Evolutionary conservation across 2,797 vertebrate species (phyloP), one percentile per base, ranked within the genome.

Genomic region (Tokudaia muenninki): DNA sequence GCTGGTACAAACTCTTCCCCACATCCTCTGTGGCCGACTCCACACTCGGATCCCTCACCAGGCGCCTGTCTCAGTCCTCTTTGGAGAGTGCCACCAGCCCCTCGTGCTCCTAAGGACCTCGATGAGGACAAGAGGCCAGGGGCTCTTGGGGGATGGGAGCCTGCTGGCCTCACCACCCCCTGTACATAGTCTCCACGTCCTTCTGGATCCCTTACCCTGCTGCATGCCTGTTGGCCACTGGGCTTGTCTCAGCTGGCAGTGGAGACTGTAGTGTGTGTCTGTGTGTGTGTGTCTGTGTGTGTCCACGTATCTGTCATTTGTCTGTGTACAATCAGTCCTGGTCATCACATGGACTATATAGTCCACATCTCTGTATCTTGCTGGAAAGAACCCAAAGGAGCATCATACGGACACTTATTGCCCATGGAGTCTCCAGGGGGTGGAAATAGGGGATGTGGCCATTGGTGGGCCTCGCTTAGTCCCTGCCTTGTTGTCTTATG

Each of bases 1-100:
- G 99, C 98, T 99, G 99, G 99, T 99, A 99, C 99, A 99, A 99
- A 99, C 99, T 99, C 98, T 99, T 99, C 98, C 99, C 99, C 98
- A 99, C 99, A 70, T 99, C 99, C 95, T 99, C 99, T 13, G 98
- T 99, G 99, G 99, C 99, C 17, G 99, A 99, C 97, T 99, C 99
- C 98, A 99, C 99, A 95, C 99, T 99, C 50, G 99, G 99, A 90
- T 99, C 99, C 55, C 99, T 99, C 95, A 99, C 99, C 50, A 99
- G 99, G 94, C 99, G 99, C 93, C 99, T 99, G 97, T 99, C 99
- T 92, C 99, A 99, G 99, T 99, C 99, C 93, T 99, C 99, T 67
- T 98, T 99, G 98, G 99, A 99, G 99, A 99, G 99, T 93, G 99
- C 99, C 98, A 99, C 99, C 98, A 99, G 99, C 98, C 99, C 99